These are phyloP conservation scores for Drosophila mimetica DNA, from an alignment of 2,888 invertebrate genomes.

Conservation along the genomic window DNA sequence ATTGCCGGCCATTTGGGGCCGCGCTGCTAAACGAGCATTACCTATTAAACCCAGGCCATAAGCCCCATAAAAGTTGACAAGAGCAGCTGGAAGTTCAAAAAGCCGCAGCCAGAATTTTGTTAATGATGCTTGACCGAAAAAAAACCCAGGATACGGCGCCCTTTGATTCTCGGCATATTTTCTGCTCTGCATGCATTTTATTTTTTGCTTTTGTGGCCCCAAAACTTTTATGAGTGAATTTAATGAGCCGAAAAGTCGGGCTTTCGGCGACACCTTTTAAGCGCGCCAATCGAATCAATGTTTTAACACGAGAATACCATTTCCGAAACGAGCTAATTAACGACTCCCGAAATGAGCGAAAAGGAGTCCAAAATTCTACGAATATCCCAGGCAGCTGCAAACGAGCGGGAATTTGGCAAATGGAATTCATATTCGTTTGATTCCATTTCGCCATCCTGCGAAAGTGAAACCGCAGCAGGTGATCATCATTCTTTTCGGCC, in stretches of 20 bases:
- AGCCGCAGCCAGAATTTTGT: constrained; percentile 24
- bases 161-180: constrained; percentile 54
- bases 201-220: constrained; percentile 46
- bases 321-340: constrained; percentile 75
- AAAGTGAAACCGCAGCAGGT: constrained; percentile 69
- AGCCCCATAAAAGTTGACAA: constrained; percentile 63
- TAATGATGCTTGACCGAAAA: constrained; percentile 55
- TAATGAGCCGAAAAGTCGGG: constrained; percentile 32
- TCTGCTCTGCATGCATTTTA: constrained; percentile 3
- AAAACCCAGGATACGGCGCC: constrained; percentile 69
- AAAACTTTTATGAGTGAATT: constrained; percentile 65
- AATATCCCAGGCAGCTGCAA: constrained; percentile 67
- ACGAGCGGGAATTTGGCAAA: constrained; percentile 42
- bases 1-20: constrained; percentile 58
- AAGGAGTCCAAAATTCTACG: constrained; percentile 67
- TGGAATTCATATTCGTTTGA: constrained; percentile 71
- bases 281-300: constrained; percentile 80
- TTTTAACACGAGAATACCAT: constrained; percentile 80
- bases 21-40: constrained; percentile 56
- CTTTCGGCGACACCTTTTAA: constrained; percentile 78
- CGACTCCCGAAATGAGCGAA: constrained; percentile 57
- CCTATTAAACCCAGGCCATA: constrained; percentile 54
- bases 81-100: constrained; percentile 66
- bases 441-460: constrained; percentile 75
- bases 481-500: constrained; percentile 36